Evolutionary conservation across 2,888 invertebrate genomes (phyloP).

Genomic region (Andrena camellia): DNA sequence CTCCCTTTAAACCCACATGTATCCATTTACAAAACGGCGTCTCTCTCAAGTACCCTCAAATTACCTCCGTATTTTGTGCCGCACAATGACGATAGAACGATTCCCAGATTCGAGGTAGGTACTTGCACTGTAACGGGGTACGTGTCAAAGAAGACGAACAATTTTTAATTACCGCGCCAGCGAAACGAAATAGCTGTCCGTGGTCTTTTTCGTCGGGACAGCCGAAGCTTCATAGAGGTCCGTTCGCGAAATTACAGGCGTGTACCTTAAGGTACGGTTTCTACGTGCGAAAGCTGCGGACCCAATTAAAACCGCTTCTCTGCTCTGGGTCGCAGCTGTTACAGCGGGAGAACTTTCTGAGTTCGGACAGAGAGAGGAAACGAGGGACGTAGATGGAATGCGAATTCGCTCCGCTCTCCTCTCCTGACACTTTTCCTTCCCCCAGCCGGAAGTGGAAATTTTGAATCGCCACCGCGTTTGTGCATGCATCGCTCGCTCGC

Average conservation of each 20-base stretch:
- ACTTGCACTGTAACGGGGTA: no score
- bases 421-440: constrained; percentile 20
- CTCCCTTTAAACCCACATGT: no score
- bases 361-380: constrained; percentile 54
- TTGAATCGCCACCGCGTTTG: constrained; percentile 45
- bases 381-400: constrained; percentile 65
- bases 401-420: constrained; percentile 52
- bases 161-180: constrained; percentile 34
- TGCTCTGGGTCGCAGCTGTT: constrained; percentile 74
- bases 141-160: background rate
- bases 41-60: background rate
- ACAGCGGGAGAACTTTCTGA: constrained; percentile 74
- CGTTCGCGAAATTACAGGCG: constrained; percentile 59
- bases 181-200: constrained; percentile 31
- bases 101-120: background rate
- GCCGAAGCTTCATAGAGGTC: constrained; percentile 29
- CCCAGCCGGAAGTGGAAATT: constrained; percentile 61
- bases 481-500: constrained; percentile 54
- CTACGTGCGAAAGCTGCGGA: constrained; percentile 65
- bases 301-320: constrained; percentile 79
- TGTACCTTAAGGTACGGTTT: constrained; percentile 54
- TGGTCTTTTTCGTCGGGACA: constrained; percentile 2
- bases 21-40: background rate
- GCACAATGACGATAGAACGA: background rate
- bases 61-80: background rate